A percentile compares a stretch with the other conserved stretches of the same genome.
Conservation (phyloP, 2,797 vertebrate species). For the Todus mexicanus region DNA sequence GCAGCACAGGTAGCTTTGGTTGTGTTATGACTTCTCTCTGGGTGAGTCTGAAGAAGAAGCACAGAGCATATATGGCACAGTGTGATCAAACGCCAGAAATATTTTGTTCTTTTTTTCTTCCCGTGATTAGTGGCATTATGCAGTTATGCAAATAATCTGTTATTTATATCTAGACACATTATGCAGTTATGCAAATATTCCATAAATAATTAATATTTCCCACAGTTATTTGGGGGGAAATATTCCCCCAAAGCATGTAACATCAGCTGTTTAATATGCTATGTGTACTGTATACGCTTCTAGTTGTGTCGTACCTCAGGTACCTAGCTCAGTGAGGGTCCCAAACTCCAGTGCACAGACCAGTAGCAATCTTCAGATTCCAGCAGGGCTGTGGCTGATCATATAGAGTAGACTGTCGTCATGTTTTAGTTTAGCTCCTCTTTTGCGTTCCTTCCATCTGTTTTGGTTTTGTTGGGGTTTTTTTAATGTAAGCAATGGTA, state of each 20-base stretch:
- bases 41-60: slow-evolving; percentile 47
- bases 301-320: background rate
- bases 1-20: background rate
- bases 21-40: slow-evolving; percentile 35
- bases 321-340: background rate
- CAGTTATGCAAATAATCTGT: slow-evolving; percentile 84
- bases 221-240: slow-evolving; percentile 78
- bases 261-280: slow-evolving; percentile 71
- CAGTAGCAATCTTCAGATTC: background rate
- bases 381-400: background rate
- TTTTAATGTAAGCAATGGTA: background rate
- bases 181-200: slow-evolving; percentile 82
- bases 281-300: background rate
- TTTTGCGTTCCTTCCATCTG: background rate
- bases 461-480: no score
- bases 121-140: slow-evolving; percentile 81
- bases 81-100: slow-evolving; percentile 77
- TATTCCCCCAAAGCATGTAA: slow-evolving; percentile 72
- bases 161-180: slow-evolving; percentile 84
- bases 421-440: background rate
- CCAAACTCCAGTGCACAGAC: background rate
- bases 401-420: background rate
- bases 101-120: slow-evolving; percentile 77
- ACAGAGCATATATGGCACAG: slow-evolving; percentile 70
- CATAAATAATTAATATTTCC: slow-evolving; percentile 83